phyloP scores from a whole-genome alignment of 1,140 invertebrate genomes.

The Cardiocondyla obscurior region DNA sequence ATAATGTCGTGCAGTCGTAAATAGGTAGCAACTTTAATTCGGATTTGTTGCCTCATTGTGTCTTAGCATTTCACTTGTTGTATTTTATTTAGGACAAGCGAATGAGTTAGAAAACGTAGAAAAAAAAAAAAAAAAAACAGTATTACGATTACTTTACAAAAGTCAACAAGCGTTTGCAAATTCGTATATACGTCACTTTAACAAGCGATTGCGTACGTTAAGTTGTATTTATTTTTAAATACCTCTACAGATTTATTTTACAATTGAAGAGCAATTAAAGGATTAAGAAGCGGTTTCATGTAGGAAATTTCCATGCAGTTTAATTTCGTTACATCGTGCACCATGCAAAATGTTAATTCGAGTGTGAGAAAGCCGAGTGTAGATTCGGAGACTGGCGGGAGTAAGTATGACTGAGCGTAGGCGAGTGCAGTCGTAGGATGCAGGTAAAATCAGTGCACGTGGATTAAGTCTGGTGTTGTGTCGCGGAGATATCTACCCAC shows the following conservation, averaged over 20 bases:
- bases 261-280: neutral
- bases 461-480: constrained; percentile 11
- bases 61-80: neutral
- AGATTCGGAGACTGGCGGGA: neutral
- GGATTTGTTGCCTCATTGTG: constrained; percentile 23
- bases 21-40: constrained; percentile 59
- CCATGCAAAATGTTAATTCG: neutral
- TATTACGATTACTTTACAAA: neutral
- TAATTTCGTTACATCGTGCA: constrained; percentile 34
- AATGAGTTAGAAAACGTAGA: neutral
- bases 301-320: constrained; percentile 28
- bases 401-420: constrained; percentile 3
- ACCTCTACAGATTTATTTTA: neutral
- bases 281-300: neutral
- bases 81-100: neutral
- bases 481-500: constrained; percentile 47
- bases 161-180: neutral
- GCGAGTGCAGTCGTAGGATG: neutral
- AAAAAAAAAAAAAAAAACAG: too few species aligned
- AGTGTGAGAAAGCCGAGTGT: constrained; percentile 28
- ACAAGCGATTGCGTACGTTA: neutral
- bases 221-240: neutral
- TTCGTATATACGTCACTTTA: neutral
- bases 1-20: constrained; percentile 35
- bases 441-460: neutral